Percentiles rank a stretch among this genome's conserved stretches.
phyloP scores from a whole-genome alignment of 2,888 invertebrate species.

The Zygothrica quintamaculata region DNA sequence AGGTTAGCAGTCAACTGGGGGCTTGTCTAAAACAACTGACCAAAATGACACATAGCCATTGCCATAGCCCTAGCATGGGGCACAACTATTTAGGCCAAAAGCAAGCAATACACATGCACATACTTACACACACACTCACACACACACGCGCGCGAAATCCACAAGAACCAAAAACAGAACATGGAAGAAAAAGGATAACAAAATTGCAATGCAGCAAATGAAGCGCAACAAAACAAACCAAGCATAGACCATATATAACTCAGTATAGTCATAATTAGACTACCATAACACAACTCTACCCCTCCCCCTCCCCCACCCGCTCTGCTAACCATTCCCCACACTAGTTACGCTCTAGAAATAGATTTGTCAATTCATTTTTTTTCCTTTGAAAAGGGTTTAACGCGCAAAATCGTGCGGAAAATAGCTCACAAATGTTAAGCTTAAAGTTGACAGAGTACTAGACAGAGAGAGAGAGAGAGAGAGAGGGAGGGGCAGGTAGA shows the following conservation, averaged over 20 bases:
- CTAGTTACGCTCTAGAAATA: constrained; percentile 25
- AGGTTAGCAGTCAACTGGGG: constrained; percentile 49
- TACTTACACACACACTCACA: constrained; percentile 3
- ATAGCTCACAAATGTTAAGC: constrained; percentile 45
- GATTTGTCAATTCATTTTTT: constrained; percentile 51
- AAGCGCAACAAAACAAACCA: constrained; percentile 18
- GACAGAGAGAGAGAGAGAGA: no score
- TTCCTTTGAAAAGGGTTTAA: constrained; percentile 53
- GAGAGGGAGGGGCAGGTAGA: background rate
- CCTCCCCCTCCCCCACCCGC: background rate
- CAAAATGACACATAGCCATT: constrained; percentile 71
- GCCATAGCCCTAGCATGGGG: constrained; percentile 29
- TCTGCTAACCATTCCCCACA: no score
- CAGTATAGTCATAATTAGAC: constrained; percentile 41
- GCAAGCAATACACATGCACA: constrained; percentile 28
- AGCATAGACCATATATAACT: constrained; percentile 36
- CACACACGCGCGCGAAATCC: no score
- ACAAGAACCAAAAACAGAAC: constrained; percentile 2
- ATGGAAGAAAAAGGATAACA: background rate
- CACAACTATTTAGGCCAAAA: constrained; percentile 63
- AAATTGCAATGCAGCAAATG: constrained; percentile 24
- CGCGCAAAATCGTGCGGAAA: constrained; percentile 69
- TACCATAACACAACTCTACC: background rate
- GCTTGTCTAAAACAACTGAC: constrained; percentile 71
- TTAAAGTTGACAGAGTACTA: background rate